These are phyloP conservation scores for Xestia rhomboidea DNA, from an alignment of 2,888 invertebrate genomes.

Conservation along the genomic window DNA sequence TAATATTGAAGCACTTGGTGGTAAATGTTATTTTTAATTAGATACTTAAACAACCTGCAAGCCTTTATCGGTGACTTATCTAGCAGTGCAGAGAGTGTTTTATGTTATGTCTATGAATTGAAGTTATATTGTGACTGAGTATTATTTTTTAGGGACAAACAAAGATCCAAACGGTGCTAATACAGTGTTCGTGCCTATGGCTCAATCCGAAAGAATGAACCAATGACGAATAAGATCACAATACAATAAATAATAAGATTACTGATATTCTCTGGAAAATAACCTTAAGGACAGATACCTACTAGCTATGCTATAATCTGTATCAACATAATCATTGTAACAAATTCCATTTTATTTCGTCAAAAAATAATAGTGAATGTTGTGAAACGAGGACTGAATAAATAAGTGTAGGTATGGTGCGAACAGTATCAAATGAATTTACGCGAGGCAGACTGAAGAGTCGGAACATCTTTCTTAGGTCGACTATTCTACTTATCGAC, in stretches of 20 bases:
- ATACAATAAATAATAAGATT: not conserved
- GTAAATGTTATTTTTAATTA: not conserved
- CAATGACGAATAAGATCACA: slow-evolving; percentile 10
- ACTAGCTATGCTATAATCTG: not conserved
- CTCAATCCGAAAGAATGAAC: slow-evolving; percentile 24
- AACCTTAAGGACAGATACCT: not conserved
- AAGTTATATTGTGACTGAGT: not conserved
- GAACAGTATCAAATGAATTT: not conserved
- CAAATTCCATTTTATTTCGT: not conserved
- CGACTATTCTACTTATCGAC: too few species aligned
- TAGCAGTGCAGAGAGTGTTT: not conserved
- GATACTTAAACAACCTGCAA: not conserved
- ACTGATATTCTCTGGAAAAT: not conserved
- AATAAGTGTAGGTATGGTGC: not conserved
- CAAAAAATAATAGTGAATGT: not conserved
- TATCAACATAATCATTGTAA: not conserved
- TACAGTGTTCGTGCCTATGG: slow-evolving; percentile 28
- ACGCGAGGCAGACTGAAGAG: not conserved
- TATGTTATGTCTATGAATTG: not conserved
- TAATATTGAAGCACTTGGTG: not conserved
- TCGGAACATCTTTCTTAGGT: too few species aligned
- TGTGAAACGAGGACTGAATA: not conserved
- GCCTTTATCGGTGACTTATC: not conserved
- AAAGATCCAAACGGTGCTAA: slow-evolving; percentile 19
- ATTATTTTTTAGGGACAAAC: slow-evolving; percentile 14